Evolutionary conservation across 2,113 vertebrate genomes (phyloP).

Genomic region (Pelvicachromis taeniatus): DNA sequence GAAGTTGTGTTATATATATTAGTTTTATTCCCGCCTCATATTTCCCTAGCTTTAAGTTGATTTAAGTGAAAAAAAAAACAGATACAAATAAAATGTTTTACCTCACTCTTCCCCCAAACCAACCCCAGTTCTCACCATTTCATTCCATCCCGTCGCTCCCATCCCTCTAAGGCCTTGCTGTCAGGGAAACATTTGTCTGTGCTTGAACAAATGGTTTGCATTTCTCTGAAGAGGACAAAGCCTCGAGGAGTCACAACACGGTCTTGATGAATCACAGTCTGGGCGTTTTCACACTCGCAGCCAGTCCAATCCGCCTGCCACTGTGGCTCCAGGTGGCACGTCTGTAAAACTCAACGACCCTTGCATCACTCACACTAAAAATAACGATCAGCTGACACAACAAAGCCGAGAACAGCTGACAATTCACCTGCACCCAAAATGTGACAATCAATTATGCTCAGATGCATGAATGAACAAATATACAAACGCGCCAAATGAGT

Average conservation of each 20-base stretch:
- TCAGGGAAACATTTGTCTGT: neutral
- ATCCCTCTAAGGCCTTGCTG: neutral
- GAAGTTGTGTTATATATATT: neutral
- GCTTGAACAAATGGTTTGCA: neutral
- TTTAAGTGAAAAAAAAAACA: neutral
- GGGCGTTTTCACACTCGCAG: conserved; percentile 4
- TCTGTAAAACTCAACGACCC: conserved; percentile 49
- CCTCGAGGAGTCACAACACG: neutral
- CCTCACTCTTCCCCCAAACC: neutral
- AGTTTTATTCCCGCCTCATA: neutral
- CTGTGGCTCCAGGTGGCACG: conserved; percentile 56
- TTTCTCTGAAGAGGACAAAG: neutral
- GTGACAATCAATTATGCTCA: conserved; percentile 21
- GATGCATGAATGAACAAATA: conserved; percentile 12
- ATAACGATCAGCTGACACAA: conserved; percentile 31
- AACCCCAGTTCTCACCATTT: neutral
- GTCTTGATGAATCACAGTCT: neutral
- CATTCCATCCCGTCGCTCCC: neutral
- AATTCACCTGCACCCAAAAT: conserved; percentile 24
- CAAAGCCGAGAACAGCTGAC: conserved; percentile 16
- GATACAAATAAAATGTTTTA: neutral
- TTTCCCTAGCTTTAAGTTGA: neutral
- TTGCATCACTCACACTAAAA: conserved; percentile 35
- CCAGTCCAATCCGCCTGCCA: neutral
- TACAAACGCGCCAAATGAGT: neutral